phyloP scores from a whole-genome alignment of 2,113 vertebrate genomes.

The Nipponia nippon region DNA sequence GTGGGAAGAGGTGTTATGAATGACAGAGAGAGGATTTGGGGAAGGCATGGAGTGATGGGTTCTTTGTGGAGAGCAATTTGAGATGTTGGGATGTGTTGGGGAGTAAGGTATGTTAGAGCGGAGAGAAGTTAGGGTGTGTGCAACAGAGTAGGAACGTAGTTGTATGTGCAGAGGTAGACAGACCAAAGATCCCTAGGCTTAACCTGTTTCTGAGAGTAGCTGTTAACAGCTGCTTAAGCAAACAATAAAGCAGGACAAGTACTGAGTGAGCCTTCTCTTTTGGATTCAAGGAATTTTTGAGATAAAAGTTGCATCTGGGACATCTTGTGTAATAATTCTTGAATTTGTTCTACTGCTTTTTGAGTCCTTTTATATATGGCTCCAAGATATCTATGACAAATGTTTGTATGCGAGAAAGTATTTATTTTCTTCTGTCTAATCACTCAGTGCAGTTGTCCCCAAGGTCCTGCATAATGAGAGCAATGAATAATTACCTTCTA shows the following conservation, averaged over 20 bases:
- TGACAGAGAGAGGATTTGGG: background rate
- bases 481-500: slow-evolving; percentile 17
- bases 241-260: background rate
- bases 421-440: slow-evolving; percentile 30
- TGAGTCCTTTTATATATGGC: background rate
- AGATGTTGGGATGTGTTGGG: background rate
- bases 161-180: background rate
- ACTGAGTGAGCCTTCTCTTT: background rate
- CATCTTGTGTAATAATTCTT: background rate
- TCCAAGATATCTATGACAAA: slow-evolving; percentile 24
- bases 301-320: background rate
- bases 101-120: background rate
- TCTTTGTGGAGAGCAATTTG: background rate
- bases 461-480: slow-evolving; percentile 27
- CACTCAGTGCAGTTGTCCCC: background rate
- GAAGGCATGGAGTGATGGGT: background rate
- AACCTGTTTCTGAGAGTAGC: background rate
- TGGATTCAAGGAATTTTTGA: background rate
- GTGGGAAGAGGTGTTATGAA: background rate
- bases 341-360: background rate
- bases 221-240: background rate
- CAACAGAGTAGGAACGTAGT: accelerated
- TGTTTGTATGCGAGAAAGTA: background rate
- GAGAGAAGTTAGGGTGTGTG: background rate
- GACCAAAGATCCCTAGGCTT: background rate